Evolutionary conservation across 2,113 vertebrate genomes (phyloP).

Genomic region (Litocranius walleri): DNA sequence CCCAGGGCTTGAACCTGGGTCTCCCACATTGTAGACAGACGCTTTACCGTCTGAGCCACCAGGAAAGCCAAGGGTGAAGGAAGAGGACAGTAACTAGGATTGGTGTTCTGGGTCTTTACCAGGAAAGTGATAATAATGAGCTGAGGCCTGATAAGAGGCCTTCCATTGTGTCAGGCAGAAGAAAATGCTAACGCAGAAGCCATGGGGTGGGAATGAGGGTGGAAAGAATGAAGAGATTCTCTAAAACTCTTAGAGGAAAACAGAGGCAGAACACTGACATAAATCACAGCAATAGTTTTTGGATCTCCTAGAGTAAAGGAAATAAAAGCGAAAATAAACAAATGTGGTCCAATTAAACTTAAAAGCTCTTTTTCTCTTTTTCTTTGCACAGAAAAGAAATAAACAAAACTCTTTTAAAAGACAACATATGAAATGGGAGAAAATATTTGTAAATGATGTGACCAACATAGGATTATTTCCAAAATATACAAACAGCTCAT

Average conservation of each 20-base stretch:
- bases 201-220: neutral
- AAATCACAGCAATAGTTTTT: neutral
- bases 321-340: neutral
- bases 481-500: neutral
- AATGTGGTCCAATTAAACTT: neutral
- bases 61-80: neutral
- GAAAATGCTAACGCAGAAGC: too few relatives aligned
- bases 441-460: neutral
- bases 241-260: neutral
- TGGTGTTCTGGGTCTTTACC: neutral
- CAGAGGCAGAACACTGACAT: neutral
- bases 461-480: neutral
- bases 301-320: neutral
- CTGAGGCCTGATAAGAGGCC: neutral
- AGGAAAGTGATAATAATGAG: neutral
- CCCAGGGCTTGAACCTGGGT: too few relatives aligned
- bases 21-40: too few relatives aligned
- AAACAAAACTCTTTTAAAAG: neutral
- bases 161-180: neutral
- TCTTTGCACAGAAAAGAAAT: neutral
- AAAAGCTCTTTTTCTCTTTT: neutral
- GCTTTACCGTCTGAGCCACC: fast-evolving
- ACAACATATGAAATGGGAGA: neutral
- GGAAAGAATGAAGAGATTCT: neutral
- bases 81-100: neutral